Percentiles rank a stretch among this genome's conserved stretches.
These are phyloP conservation scores for Morpho deidamia DNA, from an alignment of 2,888 invertebrate species.

Conservation along the genomic window DNA sequence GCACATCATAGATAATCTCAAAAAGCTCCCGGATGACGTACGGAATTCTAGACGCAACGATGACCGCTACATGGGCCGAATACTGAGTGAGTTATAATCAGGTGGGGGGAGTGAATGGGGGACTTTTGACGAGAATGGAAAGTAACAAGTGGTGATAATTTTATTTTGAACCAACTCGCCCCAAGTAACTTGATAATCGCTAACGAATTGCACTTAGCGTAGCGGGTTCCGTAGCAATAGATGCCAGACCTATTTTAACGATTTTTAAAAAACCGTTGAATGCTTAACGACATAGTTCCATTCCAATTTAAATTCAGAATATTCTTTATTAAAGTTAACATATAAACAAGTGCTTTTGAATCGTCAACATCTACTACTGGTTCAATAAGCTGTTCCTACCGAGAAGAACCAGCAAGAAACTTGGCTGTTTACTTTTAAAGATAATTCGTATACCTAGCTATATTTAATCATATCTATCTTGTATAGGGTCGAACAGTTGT, in stretches of 20 bases:
- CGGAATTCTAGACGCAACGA: conserved; percentile 44
- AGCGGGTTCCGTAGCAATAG: not conserved
- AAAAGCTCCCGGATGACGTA: conserved; percentile 18
- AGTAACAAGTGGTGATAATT: conserved; percentile 49
- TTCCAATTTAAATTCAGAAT: no score
- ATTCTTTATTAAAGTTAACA: no score
- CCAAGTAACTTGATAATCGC: conserved; percentile 3
- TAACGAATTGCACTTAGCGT: not conserved
- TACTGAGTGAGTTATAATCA: conserved; percentile 2
- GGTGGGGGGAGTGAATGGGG: not conserved
- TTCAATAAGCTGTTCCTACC: no score
- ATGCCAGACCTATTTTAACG: not conserved
- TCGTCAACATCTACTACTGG: no score
- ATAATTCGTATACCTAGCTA: no score
- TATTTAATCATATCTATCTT: no score
- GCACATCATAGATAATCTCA: conserved; percentile 10
- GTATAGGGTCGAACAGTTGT: no score
- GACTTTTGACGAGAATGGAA: conserved; percentile 35
- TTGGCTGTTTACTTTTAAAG: no score
- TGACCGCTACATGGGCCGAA: conserved; percentile 34
- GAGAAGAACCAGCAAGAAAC: no score
- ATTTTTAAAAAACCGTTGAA: no score
- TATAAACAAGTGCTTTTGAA: no score
- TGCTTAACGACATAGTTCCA: no score
- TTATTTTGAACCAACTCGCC: conserved; percentile 45